Percentiles rank a stretch among this genome's conserved stretches.
Evolutionary conservation across 2,888 invertebrate genomes (phyloP).

Genomic region (Sthenelais limicola): DNA sequence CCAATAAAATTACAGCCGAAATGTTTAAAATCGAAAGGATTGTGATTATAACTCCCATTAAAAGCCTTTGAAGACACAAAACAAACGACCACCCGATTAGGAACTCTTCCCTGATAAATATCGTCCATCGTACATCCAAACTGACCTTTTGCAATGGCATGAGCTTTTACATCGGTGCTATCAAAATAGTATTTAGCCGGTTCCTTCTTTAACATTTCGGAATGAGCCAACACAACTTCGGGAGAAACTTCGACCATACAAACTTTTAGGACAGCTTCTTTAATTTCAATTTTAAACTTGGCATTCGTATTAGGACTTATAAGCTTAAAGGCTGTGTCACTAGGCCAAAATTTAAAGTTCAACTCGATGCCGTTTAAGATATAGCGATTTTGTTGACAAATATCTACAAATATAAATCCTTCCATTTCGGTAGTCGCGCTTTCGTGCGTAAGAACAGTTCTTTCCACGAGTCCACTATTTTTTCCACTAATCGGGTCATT

Average conservation of each 20-base stretch:
- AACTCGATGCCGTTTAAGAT: not conserved
- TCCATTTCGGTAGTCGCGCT: not conserved
- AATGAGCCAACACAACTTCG: not conserved
- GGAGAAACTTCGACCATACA: not conserved
- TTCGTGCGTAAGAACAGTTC: not conserved
- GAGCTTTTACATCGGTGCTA: constrained; percentile 23
- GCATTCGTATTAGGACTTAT: constrained; percentile 4
- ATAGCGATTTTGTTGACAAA: not conserved
- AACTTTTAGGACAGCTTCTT: constrained; percentile 11
- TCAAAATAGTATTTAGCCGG: constrained; percentile 11
- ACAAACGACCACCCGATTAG: not conserved
- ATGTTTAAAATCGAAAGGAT: constrained; percentile 20
- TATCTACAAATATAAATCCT: not conserved
- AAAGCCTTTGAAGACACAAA: constrained; percentile 7
- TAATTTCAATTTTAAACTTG: constrained; percentile 22
- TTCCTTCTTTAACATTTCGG: not conserved
- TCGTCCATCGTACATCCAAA: constrained; percentile 15
- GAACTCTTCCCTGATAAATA: constrained; percentile 28
- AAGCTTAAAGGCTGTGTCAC: not conserved
- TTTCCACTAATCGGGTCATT: not conserved
- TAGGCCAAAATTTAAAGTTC: not conserved
- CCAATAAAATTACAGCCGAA: not conserved
- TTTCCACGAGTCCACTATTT: not conserved
- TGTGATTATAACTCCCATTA: not conserved
- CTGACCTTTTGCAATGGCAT: constrained; percentile 6